Percentiles rank a stretch among this genome's conserved stretches.
Conservation (phyloP, 2,797 vertebrate species). For the Sylvilagus floridanus region DNA sequence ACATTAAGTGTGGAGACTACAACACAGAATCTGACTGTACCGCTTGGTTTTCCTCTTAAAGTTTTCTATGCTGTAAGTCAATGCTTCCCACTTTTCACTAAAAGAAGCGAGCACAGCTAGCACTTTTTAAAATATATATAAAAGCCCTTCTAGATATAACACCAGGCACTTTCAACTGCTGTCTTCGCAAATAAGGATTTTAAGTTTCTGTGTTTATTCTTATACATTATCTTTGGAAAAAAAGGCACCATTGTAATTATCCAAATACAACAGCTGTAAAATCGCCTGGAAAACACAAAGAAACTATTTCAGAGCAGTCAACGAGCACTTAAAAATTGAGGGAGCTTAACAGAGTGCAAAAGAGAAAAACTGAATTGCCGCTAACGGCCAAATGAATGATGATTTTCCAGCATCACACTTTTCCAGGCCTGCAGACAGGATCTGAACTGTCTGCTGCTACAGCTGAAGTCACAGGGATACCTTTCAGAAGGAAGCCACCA, state of each 20-base stretch:
- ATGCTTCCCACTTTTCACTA: neutral
- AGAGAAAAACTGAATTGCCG: conserved; percentile 37
- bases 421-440: neutral
- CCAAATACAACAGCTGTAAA: conserved; percentile 44
- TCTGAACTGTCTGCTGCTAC: neutral
- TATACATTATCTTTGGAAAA: conserved; percentile 44
- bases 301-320: conserved; percentile 33
- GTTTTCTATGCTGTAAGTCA: neutral
- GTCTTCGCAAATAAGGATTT: conserved; percentile 31
- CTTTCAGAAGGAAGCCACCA: conserved; percentile 39
- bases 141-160: conserved; percentile 4
- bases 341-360: neutral
- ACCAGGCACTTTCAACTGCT: neutral
- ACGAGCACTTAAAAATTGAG: conserved; percentile 5
- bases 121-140: neutral
- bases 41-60: neutral
- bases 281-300: conserved; percentile 14
- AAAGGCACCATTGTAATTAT: neutral
- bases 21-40: neutral
- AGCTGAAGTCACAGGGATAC: conserved; percentile 56
- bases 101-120: neutral
- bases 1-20: neutral
- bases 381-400: conserved; percentile 49
- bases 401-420: neutral
- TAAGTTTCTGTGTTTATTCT: conserved; percentile 35